Base-by-base conservation (phyloP, 1,140 invertebrate species). In the Brachionus rotundiformis region DNA sequence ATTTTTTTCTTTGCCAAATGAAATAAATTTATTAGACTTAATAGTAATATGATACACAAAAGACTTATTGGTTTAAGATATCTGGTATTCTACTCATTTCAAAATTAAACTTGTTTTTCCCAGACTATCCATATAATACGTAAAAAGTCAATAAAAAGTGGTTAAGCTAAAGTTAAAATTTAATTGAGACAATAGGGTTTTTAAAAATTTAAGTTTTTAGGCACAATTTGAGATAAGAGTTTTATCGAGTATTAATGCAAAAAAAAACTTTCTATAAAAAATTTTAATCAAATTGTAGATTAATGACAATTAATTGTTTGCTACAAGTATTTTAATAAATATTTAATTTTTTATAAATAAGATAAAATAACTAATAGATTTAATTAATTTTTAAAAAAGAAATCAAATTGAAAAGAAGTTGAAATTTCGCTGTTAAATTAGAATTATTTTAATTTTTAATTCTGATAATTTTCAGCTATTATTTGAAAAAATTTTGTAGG, bases 11-110 rank as follows among this genome's bases (percentile, higher is more conserved):
- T 54, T 54, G 47, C 19, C 47, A 54, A 19, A 54, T 19, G 19
- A 54, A 54, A 54, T 19, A 8, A 54, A 54, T 2, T 54, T 19
- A 8, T 54, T 54, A 5, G 19, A 54, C 19, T 54, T 54, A n/a
- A n/a, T n/a, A 4, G 47, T 25, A 54, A 54, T 54, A 4, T 54
- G 47, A 54, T 54, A 54, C 19, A 8, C 47, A 23, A 7, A 19
- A 16, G 47, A 54, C 13, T 49, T 49, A 49, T 54, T 54, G 19
- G 47, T 54, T 19, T 54, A 19, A 54, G 47, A 54, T 54, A 54
- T 54, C 47, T 54, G 47, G 47, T 54, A 54, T 54, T 54, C 47
- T 54, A 54, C 47, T 54, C 23, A 54, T 54, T 54, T 23, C 36
- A 39, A 39, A 39, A 39, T 39, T 54, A 19, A 54, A 54, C 47